These are phyloP conservation scores for Brachionus koreanus DNA, from an alignment of 1,140 invertebrate genomes.

Conservation along the genomic window DNA sequence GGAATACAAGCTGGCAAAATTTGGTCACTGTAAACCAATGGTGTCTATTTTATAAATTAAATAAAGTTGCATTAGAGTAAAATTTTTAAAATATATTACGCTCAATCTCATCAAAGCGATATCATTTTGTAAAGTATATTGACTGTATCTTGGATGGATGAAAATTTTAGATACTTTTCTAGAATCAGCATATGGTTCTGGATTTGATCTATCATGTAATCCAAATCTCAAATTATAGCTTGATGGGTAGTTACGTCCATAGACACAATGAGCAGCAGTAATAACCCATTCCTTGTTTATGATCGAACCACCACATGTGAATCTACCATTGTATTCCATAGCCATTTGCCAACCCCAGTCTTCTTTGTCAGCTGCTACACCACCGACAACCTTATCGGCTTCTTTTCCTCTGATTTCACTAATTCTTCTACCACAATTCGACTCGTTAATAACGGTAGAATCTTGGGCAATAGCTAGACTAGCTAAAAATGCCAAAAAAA, in stretches of 20 bases:
- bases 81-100: background rate
- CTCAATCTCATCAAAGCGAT: slow-evolving; percentile 44
- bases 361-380: background rate
- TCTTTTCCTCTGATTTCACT: background rate
- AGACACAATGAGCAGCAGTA: slow-evolving; percentile 68
- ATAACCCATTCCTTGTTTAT: slow-evolving; percentile 65
- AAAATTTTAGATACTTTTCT: background rate
- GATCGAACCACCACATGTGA: slow-evolving; percentile 60
- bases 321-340: slow-evolving; percentile 32
- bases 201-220: background rate
- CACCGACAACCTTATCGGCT: slow-evolving; percentile 38
- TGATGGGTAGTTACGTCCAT: slow-evolving; percentile 42
- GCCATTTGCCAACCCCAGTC: slow-evolving; percentile 42
- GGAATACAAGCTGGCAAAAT: slow-evolving; percentile 37
- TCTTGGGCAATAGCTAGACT: slow-evolving; percentile 16
- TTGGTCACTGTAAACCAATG: slow-evolving; percentile 1
- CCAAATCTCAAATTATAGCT: slow-evolving; percentile 15
- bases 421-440: slow-evolving; percentile 19
- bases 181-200: background rate
- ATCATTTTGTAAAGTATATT: slow-evolving; percentile 11
- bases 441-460: background rate
- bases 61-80: background rate
- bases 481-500: slow-evolving; percentile 7
- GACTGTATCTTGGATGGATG: slow-evolving; percentile 6
- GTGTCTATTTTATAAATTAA: background rate